Evolutionary conservation across 30 jellyfish, hydroid and myxozoan species (phyloP), one percentile per base, ranked within the genome.

Genomic region (Hydractinia echinata): DNA sequence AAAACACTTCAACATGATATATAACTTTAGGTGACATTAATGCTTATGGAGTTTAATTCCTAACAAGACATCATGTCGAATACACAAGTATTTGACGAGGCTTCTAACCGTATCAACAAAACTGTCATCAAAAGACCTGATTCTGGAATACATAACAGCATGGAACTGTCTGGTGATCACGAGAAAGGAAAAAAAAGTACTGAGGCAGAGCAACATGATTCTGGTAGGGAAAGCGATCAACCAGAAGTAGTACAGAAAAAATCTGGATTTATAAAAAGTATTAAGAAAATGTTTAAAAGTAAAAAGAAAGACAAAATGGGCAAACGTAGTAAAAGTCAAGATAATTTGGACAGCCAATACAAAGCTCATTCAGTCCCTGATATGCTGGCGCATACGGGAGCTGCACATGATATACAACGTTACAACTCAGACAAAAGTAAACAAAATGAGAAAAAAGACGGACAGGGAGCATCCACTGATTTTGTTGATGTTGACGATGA

Each of bases 21-120:
- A n/a, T n/a, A n/a, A 44, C 19, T 6, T 8, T 7, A n/a, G 74
- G 74, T 64, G 74, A 64, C 19, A 64, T n/a, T 64, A 64, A n/a
- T 64, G 4, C 39, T 44, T 44, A 6, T 64, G 7, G 10, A 6
- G 19, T 64, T 7, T 5, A 52, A 30, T 20, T 20, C 81, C 61
- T 18, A 58, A 11, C 15, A 58, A 58, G 18, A 71, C n/a, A 52
- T 7, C 7, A 77, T 77, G 85, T 53, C 79, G 50, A 74, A 74
- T 58, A 66, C 83, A 20, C 83, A 77, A 10, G 85, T 60, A 53
- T 77, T 77, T 77, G 85, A 77, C 4, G 85, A 77, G 15, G 54
- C 60, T 19, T 77, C 85, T 30, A 51, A 18, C 39, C 76, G 85
- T 15, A 61, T 77, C 62, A 71, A 11, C 61, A 77, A 77, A 30